Percentiles rank a stretch among this genome's conserved stretches.
phyloP scores from a whole-genome alignment of 2,113 vertebrate species.

The Corvus hawaiiensis region DNA sequence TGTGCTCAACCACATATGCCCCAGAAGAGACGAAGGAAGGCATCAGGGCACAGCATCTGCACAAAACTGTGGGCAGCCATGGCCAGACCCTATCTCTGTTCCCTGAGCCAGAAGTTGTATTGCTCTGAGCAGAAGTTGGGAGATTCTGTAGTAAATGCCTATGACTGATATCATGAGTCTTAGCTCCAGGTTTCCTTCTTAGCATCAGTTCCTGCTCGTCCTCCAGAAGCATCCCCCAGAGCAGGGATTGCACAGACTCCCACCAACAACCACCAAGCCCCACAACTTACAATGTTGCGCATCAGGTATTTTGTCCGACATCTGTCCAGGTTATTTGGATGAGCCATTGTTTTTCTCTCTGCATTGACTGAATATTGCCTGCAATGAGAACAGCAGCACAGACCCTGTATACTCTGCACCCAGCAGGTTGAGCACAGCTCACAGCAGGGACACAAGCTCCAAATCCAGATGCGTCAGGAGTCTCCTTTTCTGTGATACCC shows the following conservation, averaged over 20 bases:
- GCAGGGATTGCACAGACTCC: rapidly evolving
- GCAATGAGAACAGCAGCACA: neutral
- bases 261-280: neutral
- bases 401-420: neutral
- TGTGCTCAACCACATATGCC: neutral
- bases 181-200: neutral
- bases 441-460: neutral
- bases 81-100: neutral
- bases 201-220: neutral
- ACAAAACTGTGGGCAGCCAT: neutral
- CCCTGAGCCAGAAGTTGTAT: neutral
- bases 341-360: constrained; percentile 75
- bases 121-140: neutral
- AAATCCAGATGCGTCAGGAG: neutral
- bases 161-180: neutral
- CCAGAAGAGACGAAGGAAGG: neutral
- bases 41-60: neutral
- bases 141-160: neutral
- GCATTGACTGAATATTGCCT: constrained; percentile 81
- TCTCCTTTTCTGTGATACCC: neutral
- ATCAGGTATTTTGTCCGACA: constrained; percentile 78
- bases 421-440: neutral
- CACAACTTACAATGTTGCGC: constrained; percentile 78
- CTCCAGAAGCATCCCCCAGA: neutral
- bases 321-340: constrained; percentile 84